Evolutionary conservation across 2,888 invertebrate genomes (phyloP).

Genomic region (Drosophila eohydei): DNA sequence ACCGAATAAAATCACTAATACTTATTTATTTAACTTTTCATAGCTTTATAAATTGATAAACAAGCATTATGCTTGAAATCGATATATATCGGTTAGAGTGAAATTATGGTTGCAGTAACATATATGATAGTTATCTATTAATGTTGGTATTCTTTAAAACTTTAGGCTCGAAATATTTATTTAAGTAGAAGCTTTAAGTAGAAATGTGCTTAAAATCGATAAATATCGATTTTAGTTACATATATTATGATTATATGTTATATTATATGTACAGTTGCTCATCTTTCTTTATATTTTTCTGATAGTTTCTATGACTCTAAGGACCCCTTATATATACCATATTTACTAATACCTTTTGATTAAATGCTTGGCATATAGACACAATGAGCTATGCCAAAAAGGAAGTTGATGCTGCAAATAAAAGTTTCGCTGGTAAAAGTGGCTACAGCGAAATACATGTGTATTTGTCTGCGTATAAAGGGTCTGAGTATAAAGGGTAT

Average conservation of each 20-base stretch:
- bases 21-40: background rate
- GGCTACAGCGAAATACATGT: constrained; percentile 19
- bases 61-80: background rate
- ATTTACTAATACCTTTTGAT: constrained; percentile 1
- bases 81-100: background rate
- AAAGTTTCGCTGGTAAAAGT: constrained; percentile 11
- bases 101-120: too few relatives aligned
- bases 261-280: too few relatives aligned
- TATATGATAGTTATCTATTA: too few relatives aligned
- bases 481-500: too few relatives aligned
- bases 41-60: background rate
- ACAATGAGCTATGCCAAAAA: background rate
- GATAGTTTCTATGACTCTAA: too few relatives aligned
- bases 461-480: constrained; percentile 4
- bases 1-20: background rate
- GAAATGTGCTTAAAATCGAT: background rate
- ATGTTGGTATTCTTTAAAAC: too few relatives aligned
- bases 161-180: background rate
- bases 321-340: too few relatives aligned
- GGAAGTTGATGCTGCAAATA: background rate
- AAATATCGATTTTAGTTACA: background rate
- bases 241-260: too few relatives aligned
- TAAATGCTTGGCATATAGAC: background rate
- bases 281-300: too few relatives aligned
- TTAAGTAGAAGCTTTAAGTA: background rate